phyloP scores from a whole-genome alignment of 2,888 invertebrate species.

The Brachyptera putata region DNA sequence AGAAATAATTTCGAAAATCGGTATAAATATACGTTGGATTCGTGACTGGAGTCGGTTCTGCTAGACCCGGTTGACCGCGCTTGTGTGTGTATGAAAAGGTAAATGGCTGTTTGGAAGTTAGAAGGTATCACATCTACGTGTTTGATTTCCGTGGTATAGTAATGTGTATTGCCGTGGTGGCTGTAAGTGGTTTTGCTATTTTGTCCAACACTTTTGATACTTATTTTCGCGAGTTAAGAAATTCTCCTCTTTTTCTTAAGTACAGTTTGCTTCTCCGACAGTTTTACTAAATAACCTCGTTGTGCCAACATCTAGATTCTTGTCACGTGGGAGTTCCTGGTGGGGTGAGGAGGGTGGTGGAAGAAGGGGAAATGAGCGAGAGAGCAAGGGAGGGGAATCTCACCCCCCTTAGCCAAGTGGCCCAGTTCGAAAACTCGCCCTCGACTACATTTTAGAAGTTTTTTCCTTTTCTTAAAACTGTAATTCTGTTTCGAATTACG shows the following conservation, averaged over 20 bases:
- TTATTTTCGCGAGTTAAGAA: too few species aligned
- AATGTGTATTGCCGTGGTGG: not conserved
- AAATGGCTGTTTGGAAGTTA: slow-evolving; percentile 2
- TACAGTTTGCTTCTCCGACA: too few species aligned
- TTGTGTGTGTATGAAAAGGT: slow-evolving; percentile 10
- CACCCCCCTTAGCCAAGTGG: slow-evolving; percentile 23
- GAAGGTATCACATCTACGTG: too few species aligned
- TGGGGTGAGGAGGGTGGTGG: not conserved
- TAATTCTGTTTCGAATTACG: slow-evolving; percentile 23
- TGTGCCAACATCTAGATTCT: not conserved
- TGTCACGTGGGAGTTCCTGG: not conserved
- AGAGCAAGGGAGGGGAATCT: not conserved
- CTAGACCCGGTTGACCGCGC: too few species aligned
- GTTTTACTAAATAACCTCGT: slow-evolving; percentile 8
- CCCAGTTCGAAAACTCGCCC: slow-evolving; percentile 23
- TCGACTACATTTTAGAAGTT: slow-evolving; percentile 21
- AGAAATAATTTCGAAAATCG: not conserved
- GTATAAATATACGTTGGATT: not conserved
- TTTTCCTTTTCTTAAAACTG: slow-evolving; percentile 14
- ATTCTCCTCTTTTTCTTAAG: too few species aligned
- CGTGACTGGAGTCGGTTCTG: not conserved
- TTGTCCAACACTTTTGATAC: too few species aligned
- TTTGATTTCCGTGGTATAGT: slow-evolving; percentile 5
- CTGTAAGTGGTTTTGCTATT: not conserved
- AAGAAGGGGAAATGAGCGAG: too few species aligned